These are phyloP conservation scores for Phalloptychus januarius DNA, from an alignment of 2,797 vertebrate genomes.

Conservation along the genomic window DNA sequence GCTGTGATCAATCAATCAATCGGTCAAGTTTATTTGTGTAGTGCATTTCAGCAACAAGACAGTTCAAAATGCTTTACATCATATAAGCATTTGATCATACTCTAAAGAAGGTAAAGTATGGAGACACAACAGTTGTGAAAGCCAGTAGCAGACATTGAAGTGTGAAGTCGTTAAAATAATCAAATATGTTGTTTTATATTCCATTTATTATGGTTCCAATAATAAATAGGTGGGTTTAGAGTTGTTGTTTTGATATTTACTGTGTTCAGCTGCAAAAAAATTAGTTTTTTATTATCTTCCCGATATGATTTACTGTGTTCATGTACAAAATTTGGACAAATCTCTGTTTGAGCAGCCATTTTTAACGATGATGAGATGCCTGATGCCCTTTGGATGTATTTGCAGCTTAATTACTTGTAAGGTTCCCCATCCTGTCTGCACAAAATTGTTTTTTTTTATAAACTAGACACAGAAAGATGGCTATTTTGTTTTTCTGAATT, in stretches of 20 bases:
- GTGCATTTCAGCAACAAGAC: too few relatives aligned
- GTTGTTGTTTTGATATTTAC: not conserved
- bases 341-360: constrained; percentile 32
- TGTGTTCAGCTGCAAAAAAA: not conserved
- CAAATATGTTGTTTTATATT: too few relatives aligned
- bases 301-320: not conserved
- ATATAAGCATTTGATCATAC: too few relatives aligned
- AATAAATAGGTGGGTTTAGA: too few relatives aligned
- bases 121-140: too few relatives aligned
- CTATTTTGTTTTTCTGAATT: constrained; percentile 16
- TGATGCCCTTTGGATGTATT: constrained; percentile 49
- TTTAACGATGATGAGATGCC: constrained; percentile 47
- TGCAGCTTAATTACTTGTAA: constrained; percentile 45
- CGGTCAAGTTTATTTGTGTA: too few relatives aligned
- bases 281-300: not conserved
- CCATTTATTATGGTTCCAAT: too few relatives aligned
- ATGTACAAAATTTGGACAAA: constrained; percentile 32
- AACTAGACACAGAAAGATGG: not conserved
- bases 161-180: too few relatives aligned
- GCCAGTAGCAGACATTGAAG: too few relatives aligned
- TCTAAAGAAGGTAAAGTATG: too few relatives aligned
- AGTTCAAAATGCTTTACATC: too few relatives aligned
- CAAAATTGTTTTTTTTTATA: constrained; percentile 25
- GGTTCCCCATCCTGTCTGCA: constrained; percentile 39
- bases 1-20: not conserved